phyloP scores from a whole-genome alignment of 2,113 vertebrate species.

The Apodemus sylvaticus region DNA sequence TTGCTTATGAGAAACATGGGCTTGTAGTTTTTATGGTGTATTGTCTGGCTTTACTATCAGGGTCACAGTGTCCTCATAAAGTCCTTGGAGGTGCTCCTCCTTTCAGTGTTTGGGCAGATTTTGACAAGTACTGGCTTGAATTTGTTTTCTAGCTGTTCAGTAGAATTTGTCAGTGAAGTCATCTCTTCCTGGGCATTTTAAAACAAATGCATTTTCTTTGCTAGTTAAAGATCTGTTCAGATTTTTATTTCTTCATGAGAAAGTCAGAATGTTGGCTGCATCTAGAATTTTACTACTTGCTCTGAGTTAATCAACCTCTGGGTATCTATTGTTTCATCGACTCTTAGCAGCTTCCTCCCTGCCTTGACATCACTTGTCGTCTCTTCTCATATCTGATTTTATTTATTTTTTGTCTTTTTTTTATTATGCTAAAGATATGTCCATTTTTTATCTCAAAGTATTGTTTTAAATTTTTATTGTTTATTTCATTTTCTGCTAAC shows the following conservation, averaged over 20 bases:
- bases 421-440: neutral
- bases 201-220: neutral
- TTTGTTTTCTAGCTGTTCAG: neutral
- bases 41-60: neutral
- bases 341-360: neutral
- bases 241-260: neutral
- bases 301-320: neutral
- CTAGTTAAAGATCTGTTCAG: neutral
- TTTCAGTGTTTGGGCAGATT: neutral
- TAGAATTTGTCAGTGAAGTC: neutral
- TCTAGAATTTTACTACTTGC: neutral
- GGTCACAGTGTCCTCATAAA: neutral
- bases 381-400: neutral
- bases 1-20: neutral
- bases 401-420: neutral
- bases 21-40: neutral
- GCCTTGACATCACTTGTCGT: neutral
- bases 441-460: neutral
- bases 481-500: neutral
- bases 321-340: neutral
- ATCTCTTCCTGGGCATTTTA: neutral
- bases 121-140: neutral
- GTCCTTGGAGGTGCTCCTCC: neutral
- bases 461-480: neutral
- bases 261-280: neutral